phyloP scores from a whole-genome alignment of 2,113 vertebrate genomes.

The Saccopteryx bilineata region DNA sequence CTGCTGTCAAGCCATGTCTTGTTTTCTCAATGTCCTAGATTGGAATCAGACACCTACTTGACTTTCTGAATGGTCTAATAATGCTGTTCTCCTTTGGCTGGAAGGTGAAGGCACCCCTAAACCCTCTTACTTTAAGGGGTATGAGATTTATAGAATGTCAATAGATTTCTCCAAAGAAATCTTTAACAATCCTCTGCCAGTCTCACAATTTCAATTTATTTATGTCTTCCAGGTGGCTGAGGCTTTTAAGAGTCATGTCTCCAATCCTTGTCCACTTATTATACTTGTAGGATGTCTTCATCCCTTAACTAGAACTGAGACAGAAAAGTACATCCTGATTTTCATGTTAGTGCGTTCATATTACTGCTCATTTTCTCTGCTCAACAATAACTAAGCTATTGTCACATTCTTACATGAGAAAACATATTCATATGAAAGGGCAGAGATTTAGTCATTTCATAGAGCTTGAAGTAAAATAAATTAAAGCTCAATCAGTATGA shows the following conservation, averaged over 20 bases:
- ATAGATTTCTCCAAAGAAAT: not conserved
- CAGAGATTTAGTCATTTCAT: not conserved
- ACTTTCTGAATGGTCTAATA: not conserved
- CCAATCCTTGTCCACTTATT: not conserved
- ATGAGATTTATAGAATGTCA: not conserved
- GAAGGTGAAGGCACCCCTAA: not conserved
- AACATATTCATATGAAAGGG: not conserved
- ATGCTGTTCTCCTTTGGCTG: not conserved
- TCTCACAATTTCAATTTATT: not conserved
- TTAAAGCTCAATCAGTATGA: not conserved
- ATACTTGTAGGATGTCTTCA: not conserved
- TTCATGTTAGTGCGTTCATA: not conserved
- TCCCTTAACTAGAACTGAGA: not conserved
- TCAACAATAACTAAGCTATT: not conserved
- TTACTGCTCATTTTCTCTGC: not conserved
- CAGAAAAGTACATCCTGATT: not conserved
- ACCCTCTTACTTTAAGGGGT: not conserved
- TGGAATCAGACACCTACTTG: not conserved
- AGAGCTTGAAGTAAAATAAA: not conserved
- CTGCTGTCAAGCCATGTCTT: not conserved
- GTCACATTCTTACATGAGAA: not conserved
- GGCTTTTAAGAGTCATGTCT: not conserved
- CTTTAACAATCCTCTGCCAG: too few species aligned
- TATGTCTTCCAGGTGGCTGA: not conserved
- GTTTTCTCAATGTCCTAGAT: not conserved